phyloP scores from a whole-genome alignment of 2,797 vertebrate genomes.

The Pampus argenteus region DNA sequence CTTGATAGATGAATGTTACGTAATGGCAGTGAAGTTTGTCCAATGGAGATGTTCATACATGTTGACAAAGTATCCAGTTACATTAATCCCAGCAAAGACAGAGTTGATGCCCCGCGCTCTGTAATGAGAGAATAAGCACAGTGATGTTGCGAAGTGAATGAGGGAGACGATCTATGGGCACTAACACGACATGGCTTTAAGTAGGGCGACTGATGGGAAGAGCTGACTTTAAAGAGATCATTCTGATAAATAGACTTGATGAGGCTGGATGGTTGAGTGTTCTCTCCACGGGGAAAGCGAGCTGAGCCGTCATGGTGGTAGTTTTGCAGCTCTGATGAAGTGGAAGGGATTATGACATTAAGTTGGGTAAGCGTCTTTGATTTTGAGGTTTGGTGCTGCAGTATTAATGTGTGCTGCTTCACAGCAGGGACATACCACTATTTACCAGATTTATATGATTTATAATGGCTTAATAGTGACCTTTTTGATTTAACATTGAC shows the following conservation, averaged over 20 bases:
- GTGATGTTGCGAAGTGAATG: slow-evolving; percentile 67
- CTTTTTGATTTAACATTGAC: slow-evolving; percentile 26
- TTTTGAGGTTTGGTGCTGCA: slow-evolving; percentile 56
- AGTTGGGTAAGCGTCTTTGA: slow-evolving; percentile 67
- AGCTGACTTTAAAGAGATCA: slow-evolving; percentile 77
- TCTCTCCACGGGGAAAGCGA: slow-evolving; percentile 62
- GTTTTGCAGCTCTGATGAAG: slow-evolving; percentile 69
- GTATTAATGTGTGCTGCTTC: slow-evolving; percentile 46
- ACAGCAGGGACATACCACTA: slow-evolving; percentile 23
- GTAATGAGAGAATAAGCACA: slow-evolving; percentile 73
- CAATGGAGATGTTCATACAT: slow-evolving; percentile 75
- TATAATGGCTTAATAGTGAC: slow-evolving; percentile 9
- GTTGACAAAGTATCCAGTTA: slow-evolving; percentile 81
- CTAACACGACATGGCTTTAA: slow-evolving; percentile 76
- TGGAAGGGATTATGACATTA: slow-evolving; percentile 77
- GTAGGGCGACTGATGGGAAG: slow-evolving; percentile 74
- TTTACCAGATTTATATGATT: slow-evolving; percentile 25
- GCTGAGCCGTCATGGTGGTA: slow-evolving; percentile 67
- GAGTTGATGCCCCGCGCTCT: slow-evolving; percentile 59
- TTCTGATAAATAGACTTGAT: slow-evolving; percentile 82
- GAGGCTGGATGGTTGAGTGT: slow-evolving; percentile 76
- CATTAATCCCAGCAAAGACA: slow-evolving; percentile 72
- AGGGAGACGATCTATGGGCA: slow-evolving; percentile 58
- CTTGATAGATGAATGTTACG: slow-evolving; percentile 63
- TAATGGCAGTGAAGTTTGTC: slow-evolving; percentile 61